Conservation (phyloP, 2,888 invertebrate species). For the Dryococelus australis region DNA sequence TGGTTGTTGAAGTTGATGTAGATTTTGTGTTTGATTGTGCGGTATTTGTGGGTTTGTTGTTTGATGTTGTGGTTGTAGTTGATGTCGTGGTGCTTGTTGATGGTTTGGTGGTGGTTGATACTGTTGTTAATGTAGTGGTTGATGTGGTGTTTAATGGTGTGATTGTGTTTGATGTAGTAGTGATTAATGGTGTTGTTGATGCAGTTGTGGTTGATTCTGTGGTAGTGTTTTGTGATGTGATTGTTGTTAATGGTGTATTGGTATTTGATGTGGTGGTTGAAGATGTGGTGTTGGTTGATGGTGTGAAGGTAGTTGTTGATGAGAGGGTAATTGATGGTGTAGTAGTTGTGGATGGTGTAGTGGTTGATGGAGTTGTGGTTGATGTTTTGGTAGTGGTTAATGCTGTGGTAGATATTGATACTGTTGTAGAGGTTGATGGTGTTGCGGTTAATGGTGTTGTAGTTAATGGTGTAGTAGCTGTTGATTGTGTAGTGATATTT, state of each 20-base stretch:
- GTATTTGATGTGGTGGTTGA: background rate
- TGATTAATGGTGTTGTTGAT: background rate
- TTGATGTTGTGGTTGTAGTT: background rate
- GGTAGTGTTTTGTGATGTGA: conserved; percentile 1
- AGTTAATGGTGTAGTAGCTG: background rate
- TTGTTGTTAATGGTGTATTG: background rate
- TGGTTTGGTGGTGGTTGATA: background rate
- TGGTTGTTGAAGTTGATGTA: background rate
- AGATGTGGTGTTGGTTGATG: background rate
- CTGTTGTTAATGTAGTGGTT: background rate
- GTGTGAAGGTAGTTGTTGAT: background rate
- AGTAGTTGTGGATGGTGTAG: background rate
- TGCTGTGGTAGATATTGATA: background rate
- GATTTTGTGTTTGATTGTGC: background rate
- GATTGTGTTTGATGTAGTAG: background rate
- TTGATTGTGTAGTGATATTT: background rate
- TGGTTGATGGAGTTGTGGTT: background rate
- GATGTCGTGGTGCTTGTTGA: background rate
- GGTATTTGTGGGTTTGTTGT: background rate
- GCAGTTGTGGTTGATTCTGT: background rate
- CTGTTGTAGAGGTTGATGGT: background rate
- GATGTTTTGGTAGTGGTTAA: background rate
- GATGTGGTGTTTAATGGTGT: background rate
- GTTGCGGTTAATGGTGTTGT: background rate
- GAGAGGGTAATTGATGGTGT: background rate